These are phyloP conservation scores for Pleuronectes platessa DNA, from an alignment of 2,113 vertebrate species.

Conservation along the genomic window DNA sequence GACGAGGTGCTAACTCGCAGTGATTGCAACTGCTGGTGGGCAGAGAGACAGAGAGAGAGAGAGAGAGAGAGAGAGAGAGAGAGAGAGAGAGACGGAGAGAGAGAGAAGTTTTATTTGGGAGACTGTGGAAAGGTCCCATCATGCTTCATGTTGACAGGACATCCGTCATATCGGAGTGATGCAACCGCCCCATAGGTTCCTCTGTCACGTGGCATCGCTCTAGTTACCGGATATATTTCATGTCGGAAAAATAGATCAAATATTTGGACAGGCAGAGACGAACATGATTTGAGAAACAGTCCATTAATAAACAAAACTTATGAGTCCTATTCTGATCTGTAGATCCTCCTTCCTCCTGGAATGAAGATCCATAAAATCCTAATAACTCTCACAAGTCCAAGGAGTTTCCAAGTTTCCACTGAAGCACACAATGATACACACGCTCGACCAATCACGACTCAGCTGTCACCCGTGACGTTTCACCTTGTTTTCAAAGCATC, in stretches of 20 bases:
- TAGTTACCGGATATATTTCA: conserved; percentile 19
- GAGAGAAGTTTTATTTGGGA: conserved; percentile 56
- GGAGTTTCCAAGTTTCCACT: too few species aligned
- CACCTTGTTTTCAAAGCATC: too few species aligned
- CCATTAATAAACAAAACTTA: too few species aligned
- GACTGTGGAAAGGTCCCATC: conserved; percentile 57
- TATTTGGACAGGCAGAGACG: not conserved
- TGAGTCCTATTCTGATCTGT: not conserved
- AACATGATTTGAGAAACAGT: not conserved
- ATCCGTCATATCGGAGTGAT: conserved; percentile 67
- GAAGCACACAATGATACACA: too few species aligned
- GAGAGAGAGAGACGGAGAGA: conserved; percentile 43
- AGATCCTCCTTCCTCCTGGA: not conserved
- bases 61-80: not conserved
- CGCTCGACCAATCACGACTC: too few species aligned
- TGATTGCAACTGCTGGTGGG: conserved; percentile 74
- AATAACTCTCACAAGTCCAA: too few species aligned
- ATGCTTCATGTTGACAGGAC: conserved; percentile 59
- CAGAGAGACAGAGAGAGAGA: conserved; percentile 28
- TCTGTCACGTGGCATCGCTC: conserved; percentile 34
- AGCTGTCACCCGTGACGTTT: too few species aligned
- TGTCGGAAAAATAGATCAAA: conserved; percentile 31
- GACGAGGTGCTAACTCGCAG: conserved; percentile 81
- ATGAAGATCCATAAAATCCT: too few species aligned
- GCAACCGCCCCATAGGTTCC: conserved; percentile 48